A percentile compares a stretch with the other conserved stretches of the same genome.
Conservation (phyloP, 2,888 invertebrate genomes). For the Lithophane socia region DNA sequence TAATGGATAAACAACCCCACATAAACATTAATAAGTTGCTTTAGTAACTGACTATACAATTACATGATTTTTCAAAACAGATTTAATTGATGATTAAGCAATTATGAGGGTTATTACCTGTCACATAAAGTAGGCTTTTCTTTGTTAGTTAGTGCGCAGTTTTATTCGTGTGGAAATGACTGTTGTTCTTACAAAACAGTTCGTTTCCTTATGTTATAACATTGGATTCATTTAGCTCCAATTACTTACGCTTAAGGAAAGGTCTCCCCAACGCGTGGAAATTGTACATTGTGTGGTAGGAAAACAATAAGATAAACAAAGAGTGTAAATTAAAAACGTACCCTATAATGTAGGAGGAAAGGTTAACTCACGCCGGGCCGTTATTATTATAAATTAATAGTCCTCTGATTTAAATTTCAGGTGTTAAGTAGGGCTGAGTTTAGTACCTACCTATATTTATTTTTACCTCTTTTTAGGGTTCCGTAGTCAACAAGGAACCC, state of each 20-base stretch:
- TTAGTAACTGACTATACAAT: not conserved
- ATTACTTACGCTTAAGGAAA: constrained; percentile 25
- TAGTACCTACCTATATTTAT: not conserved
- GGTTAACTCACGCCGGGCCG: not conserved
- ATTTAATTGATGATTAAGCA: not conserved
- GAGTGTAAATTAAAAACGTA: not conserved
- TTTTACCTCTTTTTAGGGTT: not conserved
- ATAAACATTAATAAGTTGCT: not conserved
- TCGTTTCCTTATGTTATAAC: not conserved
- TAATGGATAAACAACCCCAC: constrained; percentile 16
- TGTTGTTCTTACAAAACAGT: not conserved
- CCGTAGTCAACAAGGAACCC: too few relatives aligned
- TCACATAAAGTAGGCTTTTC: not conserved
- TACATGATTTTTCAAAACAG: not conserved
- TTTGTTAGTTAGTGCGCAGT: not conserved
- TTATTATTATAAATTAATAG: not conserved
- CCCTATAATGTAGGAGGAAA: too few relatives aligned
- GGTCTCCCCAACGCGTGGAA: not conserved
- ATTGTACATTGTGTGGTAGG: constrained; percentile 11
- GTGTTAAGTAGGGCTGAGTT: not conserved
- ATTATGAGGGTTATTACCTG: not conserved
- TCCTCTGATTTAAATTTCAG: not conserved
- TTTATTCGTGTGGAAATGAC: not conserved
- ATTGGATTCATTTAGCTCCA: not conserved
- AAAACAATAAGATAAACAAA: constrained; percentile 1